These are phyloP conservation scores for Cyanoramphus novaezelandiae DNA, from an alignment of 2,113 vertebrate genomes.

Conservation along the genomic window DNA sequence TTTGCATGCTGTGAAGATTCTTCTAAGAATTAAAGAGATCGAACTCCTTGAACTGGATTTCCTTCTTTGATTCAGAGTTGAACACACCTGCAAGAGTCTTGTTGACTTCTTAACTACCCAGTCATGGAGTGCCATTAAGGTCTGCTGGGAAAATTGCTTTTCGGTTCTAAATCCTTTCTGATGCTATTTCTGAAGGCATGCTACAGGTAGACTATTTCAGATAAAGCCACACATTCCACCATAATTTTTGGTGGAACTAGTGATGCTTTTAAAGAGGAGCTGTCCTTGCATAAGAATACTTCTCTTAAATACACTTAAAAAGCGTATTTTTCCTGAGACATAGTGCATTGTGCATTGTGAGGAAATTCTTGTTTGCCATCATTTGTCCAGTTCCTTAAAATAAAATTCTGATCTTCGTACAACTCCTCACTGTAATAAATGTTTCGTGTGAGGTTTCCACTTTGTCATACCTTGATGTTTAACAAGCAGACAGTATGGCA, in stretches of 20 bases:
- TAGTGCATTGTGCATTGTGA: not conserved
- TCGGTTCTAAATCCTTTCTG: not conserved
- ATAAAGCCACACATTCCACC: not conserved
- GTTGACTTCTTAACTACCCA: conserved; percentile 81
- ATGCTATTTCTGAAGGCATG: not conserved
- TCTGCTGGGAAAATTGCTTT: conserved; percentile 44
- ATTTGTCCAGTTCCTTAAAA: not conserved
- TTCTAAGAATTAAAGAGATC: conserved; percentile 77
- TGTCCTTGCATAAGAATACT: not conserved
- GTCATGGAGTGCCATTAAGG: conserved; percentile 84
- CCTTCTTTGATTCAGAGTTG: conserved; percentile 78
- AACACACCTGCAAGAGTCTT: conserved; percentile 73
- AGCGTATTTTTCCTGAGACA: not conserved
- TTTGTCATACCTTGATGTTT: not conserved
- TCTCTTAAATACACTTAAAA: not conserved
- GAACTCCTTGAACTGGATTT: conserved; percentile 81
- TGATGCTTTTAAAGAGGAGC: not conserved
- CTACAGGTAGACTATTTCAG: not conserved
- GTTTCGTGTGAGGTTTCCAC: not conserved
- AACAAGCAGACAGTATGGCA: not conserved
- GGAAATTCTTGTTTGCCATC: not conserved
- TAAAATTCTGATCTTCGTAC: not conserved
- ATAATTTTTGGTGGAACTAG: not conserved
- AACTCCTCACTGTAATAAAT: not conserved
- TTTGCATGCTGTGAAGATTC: conserved; percentile 72